Evolutionary conservation across 2,888 invertebrate species (phyloP), one percentile per base, ranked within the genome.

Genomic region (Drosophila anceps): DNA sequence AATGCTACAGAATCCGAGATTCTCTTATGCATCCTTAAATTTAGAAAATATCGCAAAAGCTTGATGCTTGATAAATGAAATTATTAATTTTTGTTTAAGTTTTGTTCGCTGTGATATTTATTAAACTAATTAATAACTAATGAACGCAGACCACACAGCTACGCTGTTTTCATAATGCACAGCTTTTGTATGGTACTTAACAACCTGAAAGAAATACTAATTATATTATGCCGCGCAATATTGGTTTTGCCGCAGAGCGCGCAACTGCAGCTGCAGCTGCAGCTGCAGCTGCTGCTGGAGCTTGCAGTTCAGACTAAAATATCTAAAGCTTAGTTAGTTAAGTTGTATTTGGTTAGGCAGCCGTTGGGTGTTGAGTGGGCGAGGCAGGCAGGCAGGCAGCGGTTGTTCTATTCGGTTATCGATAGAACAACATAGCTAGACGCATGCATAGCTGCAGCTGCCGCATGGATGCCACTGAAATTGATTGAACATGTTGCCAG

Each of bases 401-500:
- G 10, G 6, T 37, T 24, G n/a, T 24, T 18, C 24, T 13, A 31
- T 20, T n/a, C 35, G 39, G 15, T 35, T 43, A 43, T 29, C 65
- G 41, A 50, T 60, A 18, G 48, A 53, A 33, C 46, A 35, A 37
- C 50, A 15, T 46, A 44, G 27, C 5, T 27, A 15, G 62, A 51
- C 41, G 29, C 54, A 69, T 68, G 61, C 64, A 63, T 63, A 64
- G 39, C 18, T 13, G 44, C 48, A 33, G 27, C 27, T 29, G 48
- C n/a, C 27, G 29, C 48, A 29, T 51, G 41, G 64, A 60, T 63
- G 83, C 43, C 85, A 63, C 50, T 67, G 44, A 68, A 69, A 68
- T 68, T 79, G 82, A 83, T 83, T 85, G 83, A 83, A 71, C 59
- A 69, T 58, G 70, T 51, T 71, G 65, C 12, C 31, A 39, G 41